These are phyloP conservation scores for Phoxinus phoxinus DNA, from an alignment of 2,113 vertebrate genomes.

Conservation along the genomic window DNA sequence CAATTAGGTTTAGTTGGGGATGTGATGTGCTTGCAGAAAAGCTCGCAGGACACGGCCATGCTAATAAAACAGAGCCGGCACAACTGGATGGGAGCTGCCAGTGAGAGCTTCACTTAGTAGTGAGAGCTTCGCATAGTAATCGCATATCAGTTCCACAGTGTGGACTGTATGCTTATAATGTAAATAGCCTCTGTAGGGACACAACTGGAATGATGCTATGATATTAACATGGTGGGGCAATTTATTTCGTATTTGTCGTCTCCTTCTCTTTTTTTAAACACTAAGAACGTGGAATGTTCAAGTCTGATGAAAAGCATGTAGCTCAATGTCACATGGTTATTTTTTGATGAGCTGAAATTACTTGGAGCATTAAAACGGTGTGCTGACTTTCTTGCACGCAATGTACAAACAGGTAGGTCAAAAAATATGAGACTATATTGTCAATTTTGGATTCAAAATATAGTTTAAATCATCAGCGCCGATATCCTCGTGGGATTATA, in stretches of 20 bases:
- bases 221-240: background rate
- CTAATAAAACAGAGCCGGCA: constrained; percentile 53
- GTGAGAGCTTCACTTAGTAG: constrained; percentile 39
- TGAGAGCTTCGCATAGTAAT: constrained; percentile 50
- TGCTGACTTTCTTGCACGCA: background rate
- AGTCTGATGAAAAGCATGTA: background rate
- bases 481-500: too few relatives aligned
- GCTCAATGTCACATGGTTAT: background rate
- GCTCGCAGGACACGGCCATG: constrained; percentile 30
- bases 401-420: background rate
- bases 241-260: background rate
- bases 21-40: constrained; percentile 55
- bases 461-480: background rate
- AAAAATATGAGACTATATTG: background rate
- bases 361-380: background rate
- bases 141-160: constrained; percentile 28
- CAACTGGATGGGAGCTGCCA: constrained; percentile 29
- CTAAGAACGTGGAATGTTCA: background rate
- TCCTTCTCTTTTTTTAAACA: background rate
- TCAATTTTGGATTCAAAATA: background rate
- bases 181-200: constrained; percentile 10
- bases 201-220: constrained; percentile 12
- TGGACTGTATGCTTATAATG: constrained; percentile 15
- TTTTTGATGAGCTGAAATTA: background rate
- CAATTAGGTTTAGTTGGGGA: constrained; percentile 51